Evolutionary conservation across 2,888 invertebrate genomes (phyloP).

Genomic region (Trachelus stipa): DNA sequence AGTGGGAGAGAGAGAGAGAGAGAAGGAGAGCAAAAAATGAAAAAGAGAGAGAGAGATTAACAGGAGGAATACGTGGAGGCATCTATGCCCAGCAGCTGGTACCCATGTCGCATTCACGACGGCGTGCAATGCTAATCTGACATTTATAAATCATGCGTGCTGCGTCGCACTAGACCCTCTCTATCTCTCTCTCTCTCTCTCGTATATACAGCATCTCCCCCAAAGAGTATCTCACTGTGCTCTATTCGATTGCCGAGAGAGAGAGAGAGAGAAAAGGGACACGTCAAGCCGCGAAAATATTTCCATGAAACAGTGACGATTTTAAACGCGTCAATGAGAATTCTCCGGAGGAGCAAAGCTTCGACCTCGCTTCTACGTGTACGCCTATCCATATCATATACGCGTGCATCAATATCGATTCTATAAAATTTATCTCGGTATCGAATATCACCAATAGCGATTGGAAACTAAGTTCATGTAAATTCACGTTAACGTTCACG

Average conservation of each 20-base stretch:
- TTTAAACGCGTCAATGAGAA: neutral
- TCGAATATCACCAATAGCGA: neutral
- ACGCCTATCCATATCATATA: too few species aligned
- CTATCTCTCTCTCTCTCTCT: too few species aligned
- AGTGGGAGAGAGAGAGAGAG: neutral
- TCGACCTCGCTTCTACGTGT: neutral
- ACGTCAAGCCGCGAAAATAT: neutral
- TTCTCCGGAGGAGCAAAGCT: neutral
- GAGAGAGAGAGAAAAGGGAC: too few species aligned
- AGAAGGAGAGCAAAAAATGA: neutral
- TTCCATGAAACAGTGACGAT: neutral
- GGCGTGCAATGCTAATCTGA: slow-evolving; percentile 41
- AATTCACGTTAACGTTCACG: slow-evolving; percentile 33
- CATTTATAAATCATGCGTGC: slow-evolving; percentile 47
- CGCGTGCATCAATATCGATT: too few species aligned
- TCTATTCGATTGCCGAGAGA: too few species aligned
- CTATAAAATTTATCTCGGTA: neutral
- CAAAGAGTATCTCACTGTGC: too few species aligned
- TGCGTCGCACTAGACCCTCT: slow-evolving; percentile 21
- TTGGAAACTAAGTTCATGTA: too few species aligned
- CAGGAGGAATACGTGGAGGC: neutral
- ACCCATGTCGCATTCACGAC: slow-evolving; percentile 28
- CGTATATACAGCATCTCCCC: too few species aligned
- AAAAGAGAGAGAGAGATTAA: neutral
- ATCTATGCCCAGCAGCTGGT: too few species aligned